These are phyloP conservation scores for Puntigrus tetrazona DNA, from an alignment of 2,113 vertebrate species.

Conservation along the genomic window DNA sequence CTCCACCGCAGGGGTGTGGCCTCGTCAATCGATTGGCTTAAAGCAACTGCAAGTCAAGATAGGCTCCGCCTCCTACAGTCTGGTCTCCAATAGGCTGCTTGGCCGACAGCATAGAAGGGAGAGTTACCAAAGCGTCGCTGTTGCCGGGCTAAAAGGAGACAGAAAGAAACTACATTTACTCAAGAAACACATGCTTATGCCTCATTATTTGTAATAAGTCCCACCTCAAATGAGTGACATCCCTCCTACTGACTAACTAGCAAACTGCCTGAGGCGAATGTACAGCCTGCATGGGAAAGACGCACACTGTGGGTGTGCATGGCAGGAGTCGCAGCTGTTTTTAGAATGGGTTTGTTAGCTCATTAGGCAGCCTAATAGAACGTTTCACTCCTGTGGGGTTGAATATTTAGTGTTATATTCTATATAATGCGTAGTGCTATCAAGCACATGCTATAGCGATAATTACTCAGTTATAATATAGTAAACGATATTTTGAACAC, in stretches of 20 bases:
- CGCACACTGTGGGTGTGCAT: background rate
- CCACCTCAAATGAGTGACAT: slow-evolving; percentile 8
- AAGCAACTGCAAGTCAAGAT: slow-evolving; percentile 60
- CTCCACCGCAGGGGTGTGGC: slow-evolving; percentile 16
- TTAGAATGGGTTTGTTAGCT: slow-evolving; percentile 22
- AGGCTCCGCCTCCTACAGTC: slow-evolving; percentile 57
- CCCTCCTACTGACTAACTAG: slow-evolving; percentile 15
- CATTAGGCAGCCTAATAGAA: slow-evolving; percentile 13
- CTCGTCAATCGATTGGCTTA: slow-evolving; percentile 40
- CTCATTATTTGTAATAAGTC: slow-evolving; percentile 14
- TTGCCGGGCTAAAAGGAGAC: slow-evolving; percentile 52
- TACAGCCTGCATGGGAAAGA: slow-evolving; percentile 5
- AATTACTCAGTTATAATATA: background rate
- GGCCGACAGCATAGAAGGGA: slow-evolving; percentile 59
- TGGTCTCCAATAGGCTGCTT: slow-evolving; percentile 62
- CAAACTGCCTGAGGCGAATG: background rate
- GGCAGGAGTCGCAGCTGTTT: slow-evolving; percentile 18
- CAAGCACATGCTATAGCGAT: background rate
- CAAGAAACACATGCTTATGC: background rate
- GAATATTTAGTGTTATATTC: background rate
- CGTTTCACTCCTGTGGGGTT: background rate
- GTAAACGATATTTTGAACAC: background rate
- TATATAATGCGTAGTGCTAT: background rate
- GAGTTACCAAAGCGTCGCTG: slow-evolving; percentile 56
- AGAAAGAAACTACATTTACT: slow-evolving; percentile 29